Evolutionary conservation across 1,140 invertebrate genomes (phyloP), one percentile per base, ranked within the genome.

Genomic region (Daktulosphaira vitifoliae): DNA sequence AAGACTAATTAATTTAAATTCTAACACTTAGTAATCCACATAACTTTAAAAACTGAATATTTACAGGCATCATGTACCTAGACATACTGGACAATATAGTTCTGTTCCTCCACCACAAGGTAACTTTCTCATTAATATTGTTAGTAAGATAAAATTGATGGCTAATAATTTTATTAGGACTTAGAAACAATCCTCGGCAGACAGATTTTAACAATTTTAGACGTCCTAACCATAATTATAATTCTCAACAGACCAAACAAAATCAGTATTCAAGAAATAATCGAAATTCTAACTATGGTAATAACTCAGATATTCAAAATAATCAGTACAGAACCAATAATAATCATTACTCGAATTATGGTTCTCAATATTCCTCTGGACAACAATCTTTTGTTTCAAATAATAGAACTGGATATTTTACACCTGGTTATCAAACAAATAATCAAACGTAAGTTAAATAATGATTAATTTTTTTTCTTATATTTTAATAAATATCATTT

Each of bases 41-140:
- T n/a, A n/a, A n/a, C n/a, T n/a, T n/a, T n/a, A n/a, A n/a, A n/a
- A n/a, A n/a, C n/a, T n/a, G n/a, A n/a, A n/a, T n/a, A 39, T 51
- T 25, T 25, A 16, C 44, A 65, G 62, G 4, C 62, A 65, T 51
- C 18, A 76, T 7, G 74, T 1, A 18, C 54, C 23, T 20, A 69
- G 70, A 64, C 65, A 66, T 20, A 54, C 70, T 22, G 67, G 70
- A 37, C 38, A 68, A 29, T 77, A 76, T 62, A 72, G 70, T 16
- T 68, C 71, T 26, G 70, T 76, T 16, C 74, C 77, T 26, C 73
- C 72, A 16, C 74, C 74, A 26, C 29, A 23, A 38, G 29, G 51
- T 56, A 49, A 42, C 16, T 1, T 15, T 25, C n/a, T 7, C 8
- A 29, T 33, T 25, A 37, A 22, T 22, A 26, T 48, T 29, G 13